Base-by-base conservation (phyloP, 2,888 invertebrate genomes). In the Siphonodentalium dalli region DNA sequence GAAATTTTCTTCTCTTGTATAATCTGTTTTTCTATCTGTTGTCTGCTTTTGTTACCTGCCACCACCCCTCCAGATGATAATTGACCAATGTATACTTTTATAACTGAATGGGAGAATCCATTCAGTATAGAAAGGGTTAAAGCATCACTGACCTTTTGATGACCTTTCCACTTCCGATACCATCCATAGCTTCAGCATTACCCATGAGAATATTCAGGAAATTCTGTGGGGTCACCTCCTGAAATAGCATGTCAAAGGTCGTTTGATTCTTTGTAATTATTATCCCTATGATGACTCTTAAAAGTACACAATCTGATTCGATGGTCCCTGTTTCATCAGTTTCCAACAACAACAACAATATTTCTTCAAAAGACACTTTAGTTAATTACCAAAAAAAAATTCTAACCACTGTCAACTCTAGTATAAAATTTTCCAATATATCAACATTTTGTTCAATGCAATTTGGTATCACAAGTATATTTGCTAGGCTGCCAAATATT, bases 181-280 rank as follows among this genome's bases (percentile, higher is more conserved):
- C 83, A 23, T 66, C 66, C 67, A 86, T 71, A 18, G 74, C 82
- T 49, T 74, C 67, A 40, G 79, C 72, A 58, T 87, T 79, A 18
- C 87, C 87, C 46, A 77, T 74, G 18, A 87, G 75, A 31, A 87
- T 81, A 60, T 84, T 84, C 41, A 87, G 68, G 72, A 87, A 87
- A 64, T 84, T 85, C 34, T 82, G 72, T 9, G 86, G 84, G 6
- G 81, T 86, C 2, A 87, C 86, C 57, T 83, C 81, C 83, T 85
- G 64, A 1, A 69, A 66, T 23, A 55, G 48, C 49, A 35, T 11
- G n/a, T n/a, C n/a, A n/a, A n/a, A n/a, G n/a, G n/a, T n/a, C n/a
- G n/a, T n/a, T n/a, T n/a, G n/a, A n/a, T n/a, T n/a, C n/a, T n/a
- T n/a, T n/a, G n/a, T n/a, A n/a, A n/a, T n/a, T n/a, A n/a, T n/a